phyloP scores from a whole-genome alignment of 2,797 vertebrate species.

The Sebastes vulpes region DNA sequence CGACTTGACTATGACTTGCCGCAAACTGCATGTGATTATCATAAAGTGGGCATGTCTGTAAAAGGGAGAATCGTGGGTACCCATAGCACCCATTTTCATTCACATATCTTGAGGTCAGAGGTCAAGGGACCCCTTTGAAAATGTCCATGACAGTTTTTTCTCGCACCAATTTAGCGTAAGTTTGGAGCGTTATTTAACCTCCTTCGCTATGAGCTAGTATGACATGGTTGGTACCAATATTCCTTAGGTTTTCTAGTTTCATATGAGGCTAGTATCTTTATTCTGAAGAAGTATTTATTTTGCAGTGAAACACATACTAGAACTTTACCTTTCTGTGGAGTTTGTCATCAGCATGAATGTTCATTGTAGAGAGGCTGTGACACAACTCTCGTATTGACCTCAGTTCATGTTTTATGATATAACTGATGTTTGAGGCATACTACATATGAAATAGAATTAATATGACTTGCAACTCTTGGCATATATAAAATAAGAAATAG shows the following conservation, averaged over 20 bases:
- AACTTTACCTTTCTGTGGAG: not conserved
- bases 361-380: not conserved
- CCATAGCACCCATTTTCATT: no score
- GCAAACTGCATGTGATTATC: accelerated
- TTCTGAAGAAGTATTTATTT: slow-evolving; percentile 33
- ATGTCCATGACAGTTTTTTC: no score
- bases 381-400: not conserved
- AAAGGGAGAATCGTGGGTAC: no score
- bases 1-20: no score
- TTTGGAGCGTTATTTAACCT: no score
- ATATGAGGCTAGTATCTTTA: no score
- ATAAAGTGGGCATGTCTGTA: no score
- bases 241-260: no score
- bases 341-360: not conserved
- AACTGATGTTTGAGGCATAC: not conserved
- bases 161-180: accelerated
- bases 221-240: no score
- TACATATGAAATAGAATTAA: not conserved
- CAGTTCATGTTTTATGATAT: not conserved
- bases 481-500: not conserved
- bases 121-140: no score
- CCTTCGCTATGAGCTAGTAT: no score
- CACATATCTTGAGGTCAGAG: no score
- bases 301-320: not conserved
- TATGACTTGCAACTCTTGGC: not conserved